Evolutionary conservation across 2,113 vertebrate species (phyloP), one percentile per base, ranked within the genome.

Genomic region (Camelus bactrianus): DNA sequence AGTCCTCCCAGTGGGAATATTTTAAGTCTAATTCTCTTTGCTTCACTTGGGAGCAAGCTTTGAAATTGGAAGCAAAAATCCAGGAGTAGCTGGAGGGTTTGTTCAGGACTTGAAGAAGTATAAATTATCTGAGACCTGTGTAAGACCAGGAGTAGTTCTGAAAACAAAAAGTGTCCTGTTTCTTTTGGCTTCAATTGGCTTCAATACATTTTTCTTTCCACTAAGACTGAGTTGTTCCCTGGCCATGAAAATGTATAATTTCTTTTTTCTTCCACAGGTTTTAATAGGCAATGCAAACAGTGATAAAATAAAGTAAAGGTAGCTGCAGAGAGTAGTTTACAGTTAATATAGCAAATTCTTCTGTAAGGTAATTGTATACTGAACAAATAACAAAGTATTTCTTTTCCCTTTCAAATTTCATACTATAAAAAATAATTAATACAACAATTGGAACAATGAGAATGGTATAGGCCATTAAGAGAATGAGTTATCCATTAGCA

Each of bases 31-130:
- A 60, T 92, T 70, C 26, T 81, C 22, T 84, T 73, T 46, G 13
- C 69, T 89, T 92, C 42, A 30, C 17, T 32, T 70, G 75, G 62
- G 48, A 92, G 32, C 16, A 56, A 35, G 2, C 52, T 95, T 94
- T 89, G 70, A 65, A 95, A 85, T 60, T 88, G 81, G 62, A 50
- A n/a, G 48, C 26, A 52, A 72, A 84, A 85, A 81, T 64, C 26
- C 28, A 50, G 24, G 46, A 85, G 62, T 70, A 85, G 46, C 79
- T 65, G 19, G 13, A 92, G 83, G 67, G 32, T 17, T 89, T 85
- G 28, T 80, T 65, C 52, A 67, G 6, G 77, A 64, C 60, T 65
- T 75, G 32, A 85, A 26, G 4, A 77, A 82, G 52, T 48, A 2
- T 75, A 69, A 91, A 73, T 17, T 32, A 12, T 56, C 69, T 48